Evolutionary conservation across 2,113 vertebrate species (phyloP), one percentile per base, ranked within the genome.

Genomic region (Nicator chloris): DNA sequence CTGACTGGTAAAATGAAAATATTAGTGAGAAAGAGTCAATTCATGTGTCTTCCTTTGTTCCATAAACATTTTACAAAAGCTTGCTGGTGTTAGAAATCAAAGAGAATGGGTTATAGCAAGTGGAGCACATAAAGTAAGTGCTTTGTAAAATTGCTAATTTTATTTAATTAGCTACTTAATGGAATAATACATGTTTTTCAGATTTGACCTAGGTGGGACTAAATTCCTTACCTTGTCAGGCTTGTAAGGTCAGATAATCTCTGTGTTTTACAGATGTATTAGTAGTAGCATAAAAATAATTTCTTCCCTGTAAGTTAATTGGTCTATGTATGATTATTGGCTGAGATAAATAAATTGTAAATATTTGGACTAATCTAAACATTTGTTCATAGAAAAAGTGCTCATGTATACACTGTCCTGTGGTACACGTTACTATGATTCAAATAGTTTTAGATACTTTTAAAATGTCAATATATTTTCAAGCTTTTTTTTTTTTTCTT

Each of bases 21-120:
- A 45, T 33, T 80, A 64, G 27, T 78, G 33, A 12, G 42, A 78
- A 86, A 61, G 5, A 51, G 65, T 64, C 45, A 30, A 59, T 70
- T 79, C 66, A 26, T 72, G 23, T 81, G 35, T 18, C 68, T 92
- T 89, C 16, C 37, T 95, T 93, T 83, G 19, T 93, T 96, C 63
- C 60, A 42, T 61, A 99, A 98, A 98, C 96, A 98, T 99, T 96
- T 98, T 99, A 97, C 99, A 99, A 97, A 99, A 99, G 91, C 93
- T 99, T 64, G 98, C 98, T 82, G 97, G 97, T 16, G 89, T 96
- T 69, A 98, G 98, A 90, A 97, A 97, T 82, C 98, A 99, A 95
- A 98, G 98, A 95, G 94, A 97, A 70, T 98, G 98, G 98, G 93
- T 99, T 92, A 98, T 97, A 53, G 56, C 97, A 72, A 98, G 98